Conservation (phyloP, 1,140 invertebrate genomes). For the Drosophila nebulosa region DNA sequence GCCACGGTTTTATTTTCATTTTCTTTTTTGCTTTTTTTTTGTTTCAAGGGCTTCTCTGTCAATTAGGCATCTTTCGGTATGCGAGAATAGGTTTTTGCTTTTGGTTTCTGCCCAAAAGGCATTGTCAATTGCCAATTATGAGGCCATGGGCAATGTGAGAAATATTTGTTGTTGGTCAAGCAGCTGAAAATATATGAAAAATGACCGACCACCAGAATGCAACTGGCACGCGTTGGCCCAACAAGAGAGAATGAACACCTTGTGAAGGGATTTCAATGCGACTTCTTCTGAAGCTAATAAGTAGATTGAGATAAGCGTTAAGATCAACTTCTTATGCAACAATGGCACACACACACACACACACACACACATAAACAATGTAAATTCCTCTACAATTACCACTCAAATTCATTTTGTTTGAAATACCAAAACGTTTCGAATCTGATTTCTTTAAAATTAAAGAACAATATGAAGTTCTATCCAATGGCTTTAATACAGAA, state of each 20-base stretch:
- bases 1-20: conserved; percentile 16
- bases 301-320: conserved; percentile 36
- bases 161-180: conserved; percentile 48
- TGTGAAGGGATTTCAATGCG: conserved; percentile 36
- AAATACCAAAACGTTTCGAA: background rate
- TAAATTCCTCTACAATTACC: background rate
- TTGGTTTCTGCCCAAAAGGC: background rate
- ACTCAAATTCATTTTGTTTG: background rate
- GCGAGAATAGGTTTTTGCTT: conserved; percentile 14
- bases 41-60: conserved; percentile 27
- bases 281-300: conserved; percentile 40
- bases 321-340: background rate
- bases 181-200: conserved; percentile 35
- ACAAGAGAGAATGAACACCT: conserved; percentile 11
- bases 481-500: too few species aligned
- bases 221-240: conserved; percentile 54
- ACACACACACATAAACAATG: background rate
- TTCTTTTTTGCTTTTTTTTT: background rate
- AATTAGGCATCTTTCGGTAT: conserved; percentile 52
- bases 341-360: background rate
- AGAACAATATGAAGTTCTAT: too few species aligned
- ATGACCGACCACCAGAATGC: background rate
- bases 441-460: too few species aligned
- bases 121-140: conserved; percentile 68
- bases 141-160: conserved; percentile 27